These are phyloP conservation scores for Siniperca knerii DNA, from an alignment of 2,113 vertebrate genomes.

Conservation along the genomic window DNA sequence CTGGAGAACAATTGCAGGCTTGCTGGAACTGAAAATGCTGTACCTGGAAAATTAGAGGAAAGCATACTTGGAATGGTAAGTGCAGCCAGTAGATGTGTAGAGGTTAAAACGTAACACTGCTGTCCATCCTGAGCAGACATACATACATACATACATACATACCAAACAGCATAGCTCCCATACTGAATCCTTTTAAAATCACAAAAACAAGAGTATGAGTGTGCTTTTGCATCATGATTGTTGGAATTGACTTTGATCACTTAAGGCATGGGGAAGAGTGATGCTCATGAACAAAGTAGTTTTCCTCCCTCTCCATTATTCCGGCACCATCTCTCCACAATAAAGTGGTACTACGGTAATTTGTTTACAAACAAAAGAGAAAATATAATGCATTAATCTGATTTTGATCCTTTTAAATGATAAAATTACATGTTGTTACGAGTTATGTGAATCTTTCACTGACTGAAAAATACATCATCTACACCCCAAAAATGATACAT, in stretches of 20 bases:
- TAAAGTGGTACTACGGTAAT: neutral
- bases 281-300: neutral
- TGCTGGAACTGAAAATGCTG: too few species aligned
- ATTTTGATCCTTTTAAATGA: neutral
- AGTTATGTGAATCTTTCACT: neutral
- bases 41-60: neutral
- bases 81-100: neutral
- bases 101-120: neutral
- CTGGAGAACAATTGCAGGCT: neutral
- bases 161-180: neutral
- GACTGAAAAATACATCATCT: neutral
- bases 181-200: neutral
- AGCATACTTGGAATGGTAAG: neutral
- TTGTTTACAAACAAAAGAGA: neutral
- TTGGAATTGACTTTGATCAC: neutral
- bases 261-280: neutral
- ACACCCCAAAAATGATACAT: neutral
- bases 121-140: too few species aligned
- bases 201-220: neutral
- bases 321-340: neutral
- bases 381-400: neutral
- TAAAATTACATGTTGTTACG: neutral
- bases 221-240: neutral
- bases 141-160: too few species aligned
- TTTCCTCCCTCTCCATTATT: conserved; percentile 5